Evolutionary conservation across 2,113 vertebrate species (phyloP), one percentile per base, ranked within the genome.

Genomic region (Ia io): DNA sequence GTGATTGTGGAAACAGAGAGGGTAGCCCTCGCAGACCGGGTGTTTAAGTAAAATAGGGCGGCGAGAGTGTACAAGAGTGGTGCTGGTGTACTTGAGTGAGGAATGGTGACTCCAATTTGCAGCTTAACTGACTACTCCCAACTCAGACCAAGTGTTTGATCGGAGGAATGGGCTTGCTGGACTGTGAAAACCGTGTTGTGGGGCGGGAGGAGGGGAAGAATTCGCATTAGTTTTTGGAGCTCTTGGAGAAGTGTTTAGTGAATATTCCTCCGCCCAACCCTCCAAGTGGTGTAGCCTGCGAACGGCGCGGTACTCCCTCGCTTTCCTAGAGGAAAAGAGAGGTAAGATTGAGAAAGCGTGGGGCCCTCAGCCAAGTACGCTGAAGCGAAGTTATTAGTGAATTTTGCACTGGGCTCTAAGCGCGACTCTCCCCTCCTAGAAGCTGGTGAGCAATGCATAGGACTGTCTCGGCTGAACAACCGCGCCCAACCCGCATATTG

Each of bases 161-260:
- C 13, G 37, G 76, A 70, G 56, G 37, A 94, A 42, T 25, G 44
- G 53, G 10, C 2, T 90, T 67, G 69, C 23, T 20, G 77, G 18
- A 63, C n/a, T 25, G 61, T 30, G 47, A 71, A 71, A 74, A 37
- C 18, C 20, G 0, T 42, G 32, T 63, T 53, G 18, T 47, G 69
- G 61, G 23, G 1, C 10, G 22, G 17, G 44, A 17, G 20, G 7
- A 37, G n/a, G 37, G 5, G 1, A n/a, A 42, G 12, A 56, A 32
- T 5, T 42, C 56, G 3, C 10, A 18, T 11, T n/a, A 18, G n/a
- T n/a, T 83, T 5, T 3, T 6, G 44, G 28, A 61, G 40, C 14
- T 18, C 1, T 6, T 35, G 10, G 22, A 35, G 5, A 32, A 42
- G 17, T 56, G 9, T 53, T 35, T 13, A 13, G 3, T 0, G 0